Percentiles rank a stretch among this genome's conserved stretches.
Conservation (phyloP, 2,113 vertebrate species). For the Eonycteris spelaea region DNA sequence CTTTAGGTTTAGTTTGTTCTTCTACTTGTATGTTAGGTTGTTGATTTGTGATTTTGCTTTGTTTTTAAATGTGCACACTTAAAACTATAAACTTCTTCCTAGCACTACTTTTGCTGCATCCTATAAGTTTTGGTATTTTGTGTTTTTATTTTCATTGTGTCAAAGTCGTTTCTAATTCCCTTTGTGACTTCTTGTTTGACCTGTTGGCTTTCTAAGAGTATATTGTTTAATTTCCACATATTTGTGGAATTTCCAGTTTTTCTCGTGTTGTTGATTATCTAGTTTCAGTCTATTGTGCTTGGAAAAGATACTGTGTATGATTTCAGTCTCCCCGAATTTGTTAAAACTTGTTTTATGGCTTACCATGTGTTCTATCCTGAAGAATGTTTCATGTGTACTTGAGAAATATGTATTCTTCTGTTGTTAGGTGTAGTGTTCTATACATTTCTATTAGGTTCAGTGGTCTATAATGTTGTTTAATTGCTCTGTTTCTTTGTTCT, state of each 20-base stretch:
- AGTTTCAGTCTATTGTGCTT: neutral
- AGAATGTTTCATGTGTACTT: neutral
- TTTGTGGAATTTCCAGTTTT: neutral
- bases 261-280: neutral
- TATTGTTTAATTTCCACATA: neutral
- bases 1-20: neutral
- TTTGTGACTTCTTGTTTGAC: neutral
- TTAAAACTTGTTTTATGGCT: neutral
- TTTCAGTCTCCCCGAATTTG: neutral
- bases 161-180: neutral
- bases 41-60: neutral
- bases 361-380: neutral
- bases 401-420: neutral
- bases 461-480: neutral
- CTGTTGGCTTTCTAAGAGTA: neutral
- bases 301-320: neutral
- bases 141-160: neutral
- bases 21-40: neutral
- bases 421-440: neutral
- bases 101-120: neutral
- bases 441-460: neutral
- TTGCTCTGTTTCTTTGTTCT: neutral
- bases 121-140: neutral
- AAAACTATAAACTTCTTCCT: neutral
- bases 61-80: neutral